Base-by-base conservation (phyloP, 2,113 vertebrate species). In the Grus americana region DNA sequence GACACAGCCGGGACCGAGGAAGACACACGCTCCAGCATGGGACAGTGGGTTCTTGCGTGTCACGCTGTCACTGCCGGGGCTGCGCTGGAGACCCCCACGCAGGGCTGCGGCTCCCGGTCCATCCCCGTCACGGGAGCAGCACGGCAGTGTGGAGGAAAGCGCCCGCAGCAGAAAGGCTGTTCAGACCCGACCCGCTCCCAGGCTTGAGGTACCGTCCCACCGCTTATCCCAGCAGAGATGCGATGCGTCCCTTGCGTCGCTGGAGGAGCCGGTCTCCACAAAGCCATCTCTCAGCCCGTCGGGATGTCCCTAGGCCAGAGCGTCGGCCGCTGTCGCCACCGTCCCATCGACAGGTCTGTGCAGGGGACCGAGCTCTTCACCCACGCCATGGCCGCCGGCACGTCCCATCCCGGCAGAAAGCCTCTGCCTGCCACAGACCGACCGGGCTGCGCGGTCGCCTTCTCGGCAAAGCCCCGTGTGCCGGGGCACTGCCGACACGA, bases 391-490 rank as follows among this genome's bases (percentile, higher is more conserved):
- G 24, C 52, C 67, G 30, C 59, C 68, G 20, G 42, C 26, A 0
- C 52, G 20, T 49, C 85, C 68, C 86, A 46, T 24, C 38, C 58
- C 0, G 0, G 15, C 17, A 61, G 46, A 66, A 61, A 74, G 38
- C 49, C 40, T 59, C 46, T 3, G 1, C 44, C 19, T 46, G 49
- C 52, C 14, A 2, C 50, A 40, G 70, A 12, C n/a, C 11, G 47
- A n/a, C 42, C 6, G 4, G 34, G 3, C 59, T 12, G 40, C 0
- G 0, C 2, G 1, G 22, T 22, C 8, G 1, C n/a, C 49, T 29
- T 14, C 86, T 40, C 1, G 2, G 55, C 47, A 27, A n/a, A 62
- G 74, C 65, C 27, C 32, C 6, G 1, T 3, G 27, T 19, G 40
- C 55, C 7, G 2, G 19, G 30, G 16, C 26, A 2, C 54, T 10